Evolutionary conservation across 2,797 vertebrate species (phyloP).

Genomic region (Rhynchotus rufescens): DNA sequence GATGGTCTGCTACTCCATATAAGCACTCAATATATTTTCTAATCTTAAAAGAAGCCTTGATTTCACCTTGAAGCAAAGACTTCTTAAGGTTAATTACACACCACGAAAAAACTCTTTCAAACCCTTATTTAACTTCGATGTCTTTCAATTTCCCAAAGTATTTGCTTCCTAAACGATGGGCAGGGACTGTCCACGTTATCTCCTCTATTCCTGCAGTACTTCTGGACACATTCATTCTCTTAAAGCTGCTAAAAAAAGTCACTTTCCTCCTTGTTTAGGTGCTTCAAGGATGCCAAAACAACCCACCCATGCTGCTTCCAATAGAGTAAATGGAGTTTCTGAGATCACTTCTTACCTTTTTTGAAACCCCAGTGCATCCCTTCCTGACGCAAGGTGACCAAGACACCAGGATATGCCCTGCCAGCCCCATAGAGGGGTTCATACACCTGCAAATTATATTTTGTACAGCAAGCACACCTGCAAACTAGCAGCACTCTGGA

Average conservation of each 20-base stretch:
- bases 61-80: constrained; percentile 61
- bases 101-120: constrained; percentile 52
- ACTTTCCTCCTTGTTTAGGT: not conserved
- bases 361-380: not conserved
- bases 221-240: not conserved
- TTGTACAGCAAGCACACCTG: not conserved
- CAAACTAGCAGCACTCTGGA: not conserved
- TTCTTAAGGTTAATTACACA: constrained; percentile 69
- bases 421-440: not conserved
- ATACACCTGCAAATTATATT: not conserved
- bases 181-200: not conserved
- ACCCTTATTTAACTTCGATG: constrained; percentile 59
- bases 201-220: not conserved
- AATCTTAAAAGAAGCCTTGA: constrained; percentile 51
- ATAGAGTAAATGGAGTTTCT: not conserved
- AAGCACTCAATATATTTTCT: constrained; percentile 62
- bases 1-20: constrained; percentile 8
- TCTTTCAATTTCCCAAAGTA: constrained; percentile 44
- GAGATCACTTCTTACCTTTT: not conserved
- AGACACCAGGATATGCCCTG: not conserved
- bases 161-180: not conserved
- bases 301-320: not conserved
- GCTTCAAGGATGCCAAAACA: not conserved
- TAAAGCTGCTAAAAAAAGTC: not conserved
- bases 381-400: rapidly evolving